These are phyloP conservation scores for Plebejus melissa DNA, from an alignment of 2,888 invertebrate species.

Conservation along the genomic window DNA sequence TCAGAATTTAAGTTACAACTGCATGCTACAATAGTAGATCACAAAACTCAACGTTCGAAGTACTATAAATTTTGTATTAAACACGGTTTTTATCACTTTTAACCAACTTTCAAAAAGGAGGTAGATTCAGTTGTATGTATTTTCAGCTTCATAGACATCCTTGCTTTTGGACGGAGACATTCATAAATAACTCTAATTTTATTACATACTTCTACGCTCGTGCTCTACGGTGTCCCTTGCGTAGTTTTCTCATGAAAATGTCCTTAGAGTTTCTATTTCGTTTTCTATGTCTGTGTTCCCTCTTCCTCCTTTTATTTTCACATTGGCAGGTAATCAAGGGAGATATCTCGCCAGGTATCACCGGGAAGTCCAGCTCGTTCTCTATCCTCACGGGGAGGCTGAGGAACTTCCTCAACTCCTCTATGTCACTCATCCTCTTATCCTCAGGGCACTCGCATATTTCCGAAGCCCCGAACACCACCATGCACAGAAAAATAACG, in stretches of 20 bases:
- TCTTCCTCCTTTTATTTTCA: constrained; percentile 7
- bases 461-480: background rate
- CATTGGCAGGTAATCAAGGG: background rate
- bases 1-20: background rate
- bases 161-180: background rate
- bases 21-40: background rate
- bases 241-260: background rate
- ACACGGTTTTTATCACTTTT: background rate
- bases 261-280: background rate
- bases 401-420: constrained; percentile 11
- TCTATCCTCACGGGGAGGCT: background rate
- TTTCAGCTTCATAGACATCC: background rate
- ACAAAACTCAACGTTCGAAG: background rate
- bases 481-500: background rate
- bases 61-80: background rate
- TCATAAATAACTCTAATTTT: background rate
- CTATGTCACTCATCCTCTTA: background rate
- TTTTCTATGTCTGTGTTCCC: constrained; percentile 4
- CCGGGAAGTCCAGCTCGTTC: constrained; percentile 8
- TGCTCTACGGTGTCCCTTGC: background rate
- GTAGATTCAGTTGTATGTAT: background rate
- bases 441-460: background rate
- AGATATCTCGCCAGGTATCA: constrained; percentile 4
- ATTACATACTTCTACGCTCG: background rate
- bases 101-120: background rate